Percentiles rank a stretch among this genome's conserved stretches.
Conservation (phyloP, 2,888 invertebrate genomes). For the Allacma fusca region DNA sequence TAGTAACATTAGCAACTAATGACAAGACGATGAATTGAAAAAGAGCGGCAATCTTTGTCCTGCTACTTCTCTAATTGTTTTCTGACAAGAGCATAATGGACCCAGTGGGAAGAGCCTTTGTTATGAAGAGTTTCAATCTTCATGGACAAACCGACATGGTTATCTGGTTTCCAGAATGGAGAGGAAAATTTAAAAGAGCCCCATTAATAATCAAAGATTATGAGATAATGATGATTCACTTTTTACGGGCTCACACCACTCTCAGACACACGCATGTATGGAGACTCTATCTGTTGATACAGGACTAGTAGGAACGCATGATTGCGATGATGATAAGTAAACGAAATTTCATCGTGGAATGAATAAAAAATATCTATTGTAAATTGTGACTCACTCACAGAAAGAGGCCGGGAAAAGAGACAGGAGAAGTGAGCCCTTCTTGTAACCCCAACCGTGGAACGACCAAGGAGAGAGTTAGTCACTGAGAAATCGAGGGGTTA, state of each 20-base stretch:
- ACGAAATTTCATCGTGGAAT: slow-evolving; percentile 13
- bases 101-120: neutral
- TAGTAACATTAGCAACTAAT: neutral
- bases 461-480: slow-evolving; percentile 1
- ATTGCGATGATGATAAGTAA: slow-evolving; percentile 16
- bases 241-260: slow-evolving; percentile 49
- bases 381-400: slow-evolving; percentile 10
- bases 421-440: slow-evolving; percentile 3
- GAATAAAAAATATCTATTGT: slow-evolving; percentile 24
- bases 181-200: neutral
- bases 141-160: neutral
- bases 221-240: slow-evolving; percentile 62
- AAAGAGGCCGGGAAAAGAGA: neutral
- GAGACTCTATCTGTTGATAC: neutral
- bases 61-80: neutral
- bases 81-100: neutral
- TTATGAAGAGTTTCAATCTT: neutral
- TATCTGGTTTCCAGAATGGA: neutral
- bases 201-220: slow-evolving; percentile 49
- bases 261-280: neutral
- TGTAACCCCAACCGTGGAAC: slow-evolving; percentile 5
- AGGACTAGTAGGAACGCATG: neutral
- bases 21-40: slow-evolving; percentile 12
- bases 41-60: slow-evolving; percentile 1
- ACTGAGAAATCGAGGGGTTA: slow-evolving; percentile 4